Percentiles rank a stretch among this genome's conserved stretches.
Evolutionary conservation across 1,140 invertebrate species (phyloP).

Genomic region (Phthorimaea operculella): DNA sequence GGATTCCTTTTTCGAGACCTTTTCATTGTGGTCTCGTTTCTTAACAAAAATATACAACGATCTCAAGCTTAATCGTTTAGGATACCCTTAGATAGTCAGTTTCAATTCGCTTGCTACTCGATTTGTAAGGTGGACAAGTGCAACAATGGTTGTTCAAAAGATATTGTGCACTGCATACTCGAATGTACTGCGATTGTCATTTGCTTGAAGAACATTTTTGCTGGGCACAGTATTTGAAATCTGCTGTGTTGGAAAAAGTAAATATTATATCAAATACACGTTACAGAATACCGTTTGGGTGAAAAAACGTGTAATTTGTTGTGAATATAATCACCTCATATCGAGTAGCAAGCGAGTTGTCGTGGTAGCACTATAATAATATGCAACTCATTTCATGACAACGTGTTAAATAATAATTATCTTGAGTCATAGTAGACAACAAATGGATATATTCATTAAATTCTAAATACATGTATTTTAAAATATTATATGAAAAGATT

Average conservation of each 20-base stretch:
- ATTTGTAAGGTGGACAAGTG: too few species aligned
- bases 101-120: too few species aligned
- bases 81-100: background rate
- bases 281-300: too few species aligned
- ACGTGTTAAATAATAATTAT: background rate
- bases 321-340: background rate
- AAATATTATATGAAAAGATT: slow-evolving; percentile 21
- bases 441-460: slow-evolving; percentile 27
- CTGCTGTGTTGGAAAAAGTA: too few species aligned
- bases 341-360: background rate
- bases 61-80: slow-evolving; percentile 15
- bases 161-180: too few species aligned
- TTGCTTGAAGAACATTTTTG: too few species aligned
- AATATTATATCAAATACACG: too few species aligned
- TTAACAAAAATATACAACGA: slow-evolving; percentile 28
- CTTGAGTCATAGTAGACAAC: slow-evolving; percentile 14
- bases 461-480: slow-evolving; percentile 40
- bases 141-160: too few species aligned
- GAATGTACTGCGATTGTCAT: too few species aligned
- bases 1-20: background rate
- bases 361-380: background rate
- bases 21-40: background rate
- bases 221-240: too few species aligned
- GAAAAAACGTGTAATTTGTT: too few species aligned
- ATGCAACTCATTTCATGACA: background rate